Conservation (phyloP, 2,797 vertebrate genomes). For the Syngnathus rostellatus region DNA sequence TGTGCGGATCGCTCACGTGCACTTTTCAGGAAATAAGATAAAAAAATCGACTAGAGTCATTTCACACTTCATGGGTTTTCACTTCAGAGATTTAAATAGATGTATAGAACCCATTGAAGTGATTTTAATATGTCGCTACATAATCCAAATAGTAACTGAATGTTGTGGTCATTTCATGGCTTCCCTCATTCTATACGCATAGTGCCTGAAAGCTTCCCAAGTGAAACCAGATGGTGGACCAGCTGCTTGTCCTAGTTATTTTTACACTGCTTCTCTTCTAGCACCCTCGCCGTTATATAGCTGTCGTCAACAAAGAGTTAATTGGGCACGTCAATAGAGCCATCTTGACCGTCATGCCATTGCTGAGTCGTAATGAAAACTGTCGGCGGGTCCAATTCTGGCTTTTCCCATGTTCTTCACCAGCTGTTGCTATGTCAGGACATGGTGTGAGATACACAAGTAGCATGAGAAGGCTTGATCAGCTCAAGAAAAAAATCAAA, state of each 20-base stretch:
- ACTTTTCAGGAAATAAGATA: not conserved
- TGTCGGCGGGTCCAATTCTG: not conserved
- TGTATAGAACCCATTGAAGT: not conserved
- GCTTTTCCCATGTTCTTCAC: not conserved
- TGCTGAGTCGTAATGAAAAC: not conserved
- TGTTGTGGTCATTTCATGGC: not conserved
- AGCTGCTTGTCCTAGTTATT: conserved; percentile 5
- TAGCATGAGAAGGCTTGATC: not conserved
- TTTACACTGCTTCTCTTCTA: not conserved
- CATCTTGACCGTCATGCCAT: not conserved
- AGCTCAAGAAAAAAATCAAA: not conserved
- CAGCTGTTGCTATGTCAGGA: not conserved
- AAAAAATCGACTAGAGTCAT: too few species aligned
- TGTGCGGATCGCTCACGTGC: not conserved
- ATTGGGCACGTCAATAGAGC: not conserved
- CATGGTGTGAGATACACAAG: not conserved
- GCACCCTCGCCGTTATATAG: not conserved
- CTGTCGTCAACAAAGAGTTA: conserved; percentile 8
- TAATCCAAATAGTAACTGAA: not conserved
- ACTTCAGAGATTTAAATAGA: not conserved
- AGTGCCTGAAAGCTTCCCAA: not conserved
- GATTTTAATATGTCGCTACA: not conserved
- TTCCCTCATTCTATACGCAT: not conserved
- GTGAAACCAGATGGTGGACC: conserved; percentile 4
- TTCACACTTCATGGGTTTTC: not conserved